Evolutionary conservation across 1,140 invertebrate species (phyloP), one percentile per base, ranked within the genome.

Genomic region (Telenomus remus): DNA sequence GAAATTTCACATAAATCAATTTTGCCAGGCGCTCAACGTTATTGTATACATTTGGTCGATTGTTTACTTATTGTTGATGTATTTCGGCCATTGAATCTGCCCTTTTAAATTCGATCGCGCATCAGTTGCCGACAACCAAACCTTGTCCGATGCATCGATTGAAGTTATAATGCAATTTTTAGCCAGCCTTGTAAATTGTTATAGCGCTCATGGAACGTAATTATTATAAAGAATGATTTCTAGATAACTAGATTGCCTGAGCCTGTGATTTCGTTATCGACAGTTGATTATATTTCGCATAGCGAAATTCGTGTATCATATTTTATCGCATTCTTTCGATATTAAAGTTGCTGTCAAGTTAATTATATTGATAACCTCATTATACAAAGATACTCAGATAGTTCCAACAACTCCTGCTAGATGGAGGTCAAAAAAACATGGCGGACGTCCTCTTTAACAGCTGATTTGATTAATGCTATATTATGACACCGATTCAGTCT

Each of bases 141-240:
- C n/a, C 39, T 47, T 46, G 68, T 46, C 49, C 46, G 59, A 57
- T 47, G 47, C 19, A 56, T 64, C 69, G 69, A 72, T 72, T 59
- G 59, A 72, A 34, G 69, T 64, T 59, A 64, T 72, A 72, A 72
- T 43, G 27, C 54, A 72, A 72, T 72, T 72, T 64, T 54, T 42
- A 43, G 35, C 0, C 15, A 33, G 14, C 27, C 50, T 71, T 63
- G 53, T 51, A 60, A 51, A 72, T 64, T 47, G 54, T 64, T 64
- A 53, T 10, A 5, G 2, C n/a, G 37, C 48, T 39, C 57, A 33
- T 47, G 35, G 19, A 53, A 34, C 39, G 59, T 43, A 64, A 72
- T 64, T 63, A 63, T 57, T 63, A 63, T 48, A 48, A 54, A 60
- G 39, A 51, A 59, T 27, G 2, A 27, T 27, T n/a, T 27, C 19